A percentile compares a stretch with the other conserved stretches of the same genome.
Conservation (phyloP, 1,140 invertebrate species). For the Mercenaria mercenaria region DNA sequence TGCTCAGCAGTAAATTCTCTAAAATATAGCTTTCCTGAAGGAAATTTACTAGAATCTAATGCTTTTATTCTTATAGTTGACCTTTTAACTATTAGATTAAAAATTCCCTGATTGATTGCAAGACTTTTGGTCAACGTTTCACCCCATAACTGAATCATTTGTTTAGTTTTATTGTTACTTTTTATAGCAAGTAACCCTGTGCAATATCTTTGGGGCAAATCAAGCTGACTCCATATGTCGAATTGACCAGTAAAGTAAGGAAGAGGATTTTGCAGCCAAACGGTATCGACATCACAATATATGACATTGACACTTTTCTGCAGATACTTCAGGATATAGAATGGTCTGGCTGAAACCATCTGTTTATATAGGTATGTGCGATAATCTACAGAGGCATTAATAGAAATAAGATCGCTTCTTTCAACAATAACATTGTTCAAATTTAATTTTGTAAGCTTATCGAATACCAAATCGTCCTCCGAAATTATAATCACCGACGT, state of each 20-base stretch:
- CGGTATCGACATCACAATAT: background rate
- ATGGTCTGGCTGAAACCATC: background rate
- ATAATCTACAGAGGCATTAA: background rate
- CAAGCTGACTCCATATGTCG: slow-evolving; percentile 2
- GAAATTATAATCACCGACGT: background rate
- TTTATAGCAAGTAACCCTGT: background rate
- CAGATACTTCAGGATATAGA: background rate
- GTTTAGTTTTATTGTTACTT: background rate
- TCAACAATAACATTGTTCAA: background rate
- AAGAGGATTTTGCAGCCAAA: background rate
- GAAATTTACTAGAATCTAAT: background rate
- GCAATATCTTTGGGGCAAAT: background rate
- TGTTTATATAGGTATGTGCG: background rate
- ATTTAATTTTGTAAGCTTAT: background rate
- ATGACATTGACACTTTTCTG: background rate
- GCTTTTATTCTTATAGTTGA: background rate
- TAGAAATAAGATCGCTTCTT: background rate
- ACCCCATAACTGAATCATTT: background rate
- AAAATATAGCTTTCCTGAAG: background rate
- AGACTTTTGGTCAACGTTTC: background rate
- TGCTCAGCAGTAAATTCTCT: background rate
- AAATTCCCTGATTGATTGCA: background rate
- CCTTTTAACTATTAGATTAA: background rate
- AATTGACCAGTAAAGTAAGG: background rate
- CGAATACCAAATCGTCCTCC: background rate